phyloP scores from a whole-genome alignment of 2,113 vertebrate genomes.

The Microcebus jonahi region DNA sequence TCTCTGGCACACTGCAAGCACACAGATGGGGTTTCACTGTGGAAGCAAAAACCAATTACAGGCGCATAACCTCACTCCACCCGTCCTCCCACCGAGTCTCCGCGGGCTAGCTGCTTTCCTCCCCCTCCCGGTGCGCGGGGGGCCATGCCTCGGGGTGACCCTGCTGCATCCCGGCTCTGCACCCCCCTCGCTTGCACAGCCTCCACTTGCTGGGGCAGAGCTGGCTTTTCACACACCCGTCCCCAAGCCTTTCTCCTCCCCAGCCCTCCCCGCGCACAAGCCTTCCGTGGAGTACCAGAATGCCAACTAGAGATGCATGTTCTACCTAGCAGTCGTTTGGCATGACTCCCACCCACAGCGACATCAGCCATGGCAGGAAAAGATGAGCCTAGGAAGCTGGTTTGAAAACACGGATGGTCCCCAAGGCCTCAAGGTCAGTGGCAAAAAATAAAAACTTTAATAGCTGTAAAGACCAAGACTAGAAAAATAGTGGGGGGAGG shows the following conservation, averaged over 20 bases:
- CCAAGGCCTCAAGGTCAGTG: constrained; percentile 71
- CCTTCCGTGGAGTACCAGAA: background rate
- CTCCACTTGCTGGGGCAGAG: background rate
- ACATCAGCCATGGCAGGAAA: constrained; percentile 63
- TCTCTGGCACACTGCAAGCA: background rate
- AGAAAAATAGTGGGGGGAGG: background rate
- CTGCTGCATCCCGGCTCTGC: background rate
- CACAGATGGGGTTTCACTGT: background rate
- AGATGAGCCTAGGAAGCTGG: constrained; percentile 71
- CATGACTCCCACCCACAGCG: constrained; percentile 13
- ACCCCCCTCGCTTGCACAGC: background rate
- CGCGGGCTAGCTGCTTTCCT: background rate
- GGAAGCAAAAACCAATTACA: background rate
- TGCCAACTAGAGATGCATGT: background rate
- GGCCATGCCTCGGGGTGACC: background rate
- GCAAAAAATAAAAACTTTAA: constrained; percentile 69
- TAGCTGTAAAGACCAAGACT: constrained; percentile 60
- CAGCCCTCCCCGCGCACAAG: background rate
- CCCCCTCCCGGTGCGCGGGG: background rate
- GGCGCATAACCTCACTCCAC: background rate
- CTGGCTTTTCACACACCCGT: background rate
- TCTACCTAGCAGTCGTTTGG: constrained; percentile 23
- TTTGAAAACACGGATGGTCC: constrained; percentile 67
- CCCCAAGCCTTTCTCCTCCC: background rate
- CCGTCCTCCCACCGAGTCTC: background rate